Conservation (phyloP, 2,888 invertebrate genomes). For the Automeris io region DNA sequence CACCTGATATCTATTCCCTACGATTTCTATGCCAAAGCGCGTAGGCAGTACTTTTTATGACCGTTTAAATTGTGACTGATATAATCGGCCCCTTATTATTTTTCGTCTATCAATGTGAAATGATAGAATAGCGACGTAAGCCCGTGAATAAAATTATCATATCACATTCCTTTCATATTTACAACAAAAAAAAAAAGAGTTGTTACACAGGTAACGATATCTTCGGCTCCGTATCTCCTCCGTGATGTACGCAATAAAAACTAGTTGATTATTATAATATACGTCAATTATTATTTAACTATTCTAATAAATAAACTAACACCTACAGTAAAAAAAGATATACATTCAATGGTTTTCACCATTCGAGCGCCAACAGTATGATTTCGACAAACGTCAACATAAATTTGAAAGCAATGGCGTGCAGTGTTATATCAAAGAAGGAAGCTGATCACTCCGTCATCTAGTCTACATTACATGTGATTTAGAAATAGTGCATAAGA, state of each 20-base stretch:
- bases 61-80: too few relatives aligned
- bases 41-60: too few relatives aligned
- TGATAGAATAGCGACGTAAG: background rate
- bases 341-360: background rate
- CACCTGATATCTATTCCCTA: too few relatives aligned
- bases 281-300: conserved; percentile 23
- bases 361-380: background rate
- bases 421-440: too few relatives aligned
- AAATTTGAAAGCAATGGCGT: too few relatives aligned
- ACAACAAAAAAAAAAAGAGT: conserved; percentile 6
- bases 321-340: conserved; percentile 21
- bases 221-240: conserved; percentile 42
- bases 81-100: too few relatives aligned
- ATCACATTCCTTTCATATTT: conserved; percentile 1
- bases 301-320: conserved; percentile 26
- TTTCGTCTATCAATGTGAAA: background rate
- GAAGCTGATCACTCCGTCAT: too few relatives aligned
- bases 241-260: conserved; percentile 49
- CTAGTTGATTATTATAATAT: conserved; percentile 49
- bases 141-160: background rate
- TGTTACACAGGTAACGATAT: conserved; percentile 44
- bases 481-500: too few relatives aligned
- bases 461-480: too few relatives aligned
- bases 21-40: too few relatives aligned
- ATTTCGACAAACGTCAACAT: background rate